Conservation (phyloP, 2,113 vertebrate species). For the Neogobius melanostomus region DNA sequence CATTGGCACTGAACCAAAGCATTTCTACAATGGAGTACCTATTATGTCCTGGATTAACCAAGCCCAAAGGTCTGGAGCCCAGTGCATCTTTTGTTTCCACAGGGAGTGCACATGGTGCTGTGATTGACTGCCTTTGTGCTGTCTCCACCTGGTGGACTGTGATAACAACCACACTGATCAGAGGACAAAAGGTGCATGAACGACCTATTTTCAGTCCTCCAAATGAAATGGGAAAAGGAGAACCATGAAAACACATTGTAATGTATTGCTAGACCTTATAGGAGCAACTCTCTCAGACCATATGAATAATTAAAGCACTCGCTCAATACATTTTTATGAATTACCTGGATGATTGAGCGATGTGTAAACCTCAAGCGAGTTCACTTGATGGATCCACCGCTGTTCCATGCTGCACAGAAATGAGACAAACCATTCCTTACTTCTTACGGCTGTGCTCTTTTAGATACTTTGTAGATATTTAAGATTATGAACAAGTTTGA, state of each 20-base stretch:
- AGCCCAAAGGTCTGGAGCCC: too few relatives aligned
- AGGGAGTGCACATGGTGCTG: background rate
- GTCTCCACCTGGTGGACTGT: constrained; percentile 26
- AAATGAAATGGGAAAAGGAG: background rate
- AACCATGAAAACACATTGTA: background rate
- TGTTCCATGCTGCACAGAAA: background rate
- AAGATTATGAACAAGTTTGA: background rate
- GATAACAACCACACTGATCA: background rate
- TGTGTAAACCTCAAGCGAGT: background rate
- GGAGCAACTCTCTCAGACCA: background rate
- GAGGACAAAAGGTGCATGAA: background rate
- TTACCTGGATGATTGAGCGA: constrained; percentile 35
- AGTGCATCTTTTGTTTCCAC: background rate
- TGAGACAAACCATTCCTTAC: background rate
- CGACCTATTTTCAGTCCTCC: background rate
- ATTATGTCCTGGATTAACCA: too few relatives aligned
- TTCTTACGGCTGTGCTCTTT: too few relatives aligned
- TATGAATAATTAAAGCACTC: background rate
- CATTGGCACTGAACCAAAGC: too few relatives aligned
- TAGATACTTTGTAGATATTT: too few relatives aligned
- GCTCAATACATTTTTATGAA: background rate
- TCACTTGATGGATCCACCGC: background rate
- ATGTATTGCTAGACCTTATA: background rate
- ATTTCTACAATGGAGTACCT: too few relatives aligned
- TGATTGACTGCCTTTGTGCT: background rate